Evolutionary conservation across 64 coral and sea anemone species (phyloP).

Genomic region (Montipora capricornis): DNA sequence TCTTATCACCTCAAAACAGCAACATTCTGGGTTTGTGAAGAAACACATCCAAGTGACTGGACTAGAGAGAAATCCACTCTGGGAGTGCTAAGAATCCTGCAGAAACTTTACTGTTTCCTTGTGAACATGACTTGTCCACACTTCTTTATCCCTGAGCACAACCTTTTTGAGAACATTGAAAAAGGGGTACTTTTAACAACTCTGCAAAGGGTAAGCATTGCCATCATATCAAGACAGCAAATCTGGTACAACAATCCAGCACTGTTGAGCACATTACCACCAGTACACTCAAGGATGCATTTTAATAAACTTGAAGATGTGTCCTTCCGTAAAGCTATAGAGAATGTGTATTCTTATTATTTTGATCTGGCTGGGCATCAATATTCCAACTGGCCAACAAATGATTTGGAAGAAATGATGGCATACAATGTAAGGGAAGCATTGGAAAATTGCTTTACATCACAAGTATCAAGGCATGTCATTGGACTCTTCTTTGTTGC

Average conservation of each 20-base stretch:
- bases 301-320: conserved; percentile 41
- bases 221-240: conserved; percentile 26
- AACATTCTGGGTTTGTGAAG: conserved; percentile 67
- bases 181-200: conserved; percentile 45
- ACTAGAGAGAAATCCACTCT: conserved; percentile 7
- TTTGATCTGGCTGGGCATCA: conserved; percentile 24
- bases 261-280: conserved; percentile 41
- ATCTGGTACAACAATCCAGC: conserved; percentile 61
- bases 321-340: conserved; percentile 31
- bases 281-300: conserved; percentile 43
- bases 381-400: not conserved
- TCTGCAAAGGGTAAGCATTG: conserved; percentile 40
- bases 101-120: conserved; percentile 58
- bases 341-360: conserved; percentile 10
- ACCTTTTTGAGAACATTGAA: conserved; percentile 57
- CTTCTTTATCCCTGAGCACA: conserved; percentile 42
- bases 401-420: not conserved
- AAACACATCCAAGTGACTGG: conserved; percentile 23
- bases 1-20: conserved; percentile 61
- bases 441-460: conserved; percentile 39
- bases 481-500: conserved; percentile 16
- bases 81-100: conserved; percentile 35
- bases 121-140: conserved; percentile 48
- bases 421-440: conserved; percentile 19
- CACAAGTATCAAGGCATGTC: not conserved